Evolutionary conservation across 2,888 invertebrate genomes (phyloP).

Genomic region (Phengaris alcon): DNA sequence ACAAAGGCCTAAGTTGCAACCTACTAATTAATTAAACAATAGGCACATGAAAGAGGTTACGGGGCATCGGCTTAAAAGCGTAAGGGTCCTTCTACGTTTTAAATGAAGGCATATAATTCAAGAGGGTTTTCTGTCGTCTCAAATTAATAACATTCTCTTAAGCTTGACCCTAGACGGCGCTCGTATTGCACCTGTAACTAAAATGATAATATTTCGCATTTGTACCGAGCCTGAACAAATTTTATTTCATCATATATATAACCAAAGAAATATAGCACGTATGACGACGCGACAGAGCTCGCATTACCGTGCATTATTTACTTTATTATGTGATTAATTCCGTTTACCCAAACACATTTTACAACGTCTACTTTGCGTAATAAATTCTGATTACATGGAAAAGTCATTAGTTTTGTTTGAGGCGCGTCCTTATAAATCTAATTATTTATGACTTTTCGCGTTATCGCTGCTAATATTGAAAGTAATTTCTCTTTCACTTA

Average conservation of each 20-base stretch:
- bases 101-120: conserved; percentile 46
- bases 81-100: conserved; percentile 43
- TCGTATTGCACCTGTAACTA: conserved; percentile 31
- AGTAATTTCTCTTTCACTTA: conserved; percentile 10
- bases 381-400: conserved; percentile 31
- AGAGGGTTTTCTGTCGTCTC: conserved; percentile 28
- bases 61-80: conserved; percentile 24
- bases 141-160: conserved; percentile 30
- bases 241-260: not conserved
- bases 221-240: conserved; percentile 16
- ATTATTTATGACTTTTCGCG: conserved; percentile 28
- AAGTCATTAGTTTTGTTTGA: conserved; percentile 30
- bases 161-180: conserved; percentile 33
- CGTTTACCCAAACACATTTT: conserved; percentile 27
- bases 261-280: conserved; percentile 18
- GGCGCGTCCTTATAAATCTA: conserved; percentile 27
- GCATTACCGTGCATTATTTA: conserved; percentile 25
- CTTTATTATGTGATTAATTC: conserved; percentile 17
- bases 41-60: conserved; percentile 46
- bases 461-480: conserved; percentile 23
- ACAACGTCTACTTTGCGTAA: conserved; percentile 29
- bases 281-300: conserved; percentile 3
- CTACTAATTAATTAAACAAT: conserved; percentile 56
- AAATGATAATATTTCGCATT: conserved; percentile 27
- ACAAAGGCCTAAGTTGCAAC: conserved; percentile 38